Evolutionary conservation across 2,113 vertebrate genomes (phyloP).

Genomic region (Pogona vitticeps): DNA sequence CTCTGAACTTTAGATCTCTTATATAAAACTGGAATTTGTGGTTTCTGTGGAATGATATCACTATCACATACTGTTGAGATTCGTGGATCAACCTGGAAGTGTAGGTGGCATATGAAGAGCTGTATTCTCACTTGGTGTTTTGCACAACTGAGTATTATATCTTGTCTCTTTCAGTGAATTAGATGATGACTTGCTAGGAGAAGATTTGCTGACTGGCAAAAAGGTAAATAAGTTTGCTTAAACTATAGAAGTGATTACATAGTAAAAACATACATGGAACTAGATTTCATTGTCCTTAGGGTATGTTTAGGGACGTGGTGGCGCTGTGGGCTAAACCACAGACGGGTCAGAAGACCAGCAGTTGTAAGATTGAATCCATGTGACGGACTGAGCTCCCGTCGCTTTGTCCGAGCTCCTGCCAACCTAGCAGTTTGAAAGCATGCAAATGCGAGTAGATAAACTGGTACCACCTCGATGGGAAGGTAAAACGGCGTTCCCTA

Average conservation of each 20-base stretch:
- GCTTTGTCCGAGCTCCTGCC: no score
- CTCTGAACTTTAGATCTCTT: not conserved
- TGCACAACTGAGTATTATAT: not conserved
- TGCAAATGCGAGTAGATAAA: no score
- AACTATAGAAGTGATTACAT: not conserved
- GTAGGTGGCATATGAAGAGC: not conserved
- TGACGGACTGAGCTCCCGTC: no score
- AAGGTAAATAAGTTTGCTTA: constrained; percentile 81
- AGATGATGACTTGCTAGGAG: constrained; percentile 93
- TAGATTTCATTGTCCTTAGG: not conserved
- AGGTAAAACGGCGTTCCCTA: no score
- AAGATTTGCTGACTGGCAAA: constrained; percentile 90
- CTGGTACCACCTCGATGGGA: no score
- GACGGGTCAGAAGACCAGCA: no score
- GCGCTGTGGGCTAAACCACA: no score
- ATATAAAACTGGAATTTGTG: not conserved
- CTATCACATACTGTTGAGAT: not conserved
- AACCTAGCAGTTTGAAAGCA: no score
- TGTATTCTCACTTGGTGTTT: not conserved
- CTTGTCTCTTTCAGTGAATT: constrained; percentile 83
- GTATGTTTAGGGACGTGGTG: not conserved
- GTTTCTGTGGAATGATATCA: not conserved
- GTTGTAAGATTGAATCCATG: no score
- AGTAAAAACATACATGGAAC: not conserved
- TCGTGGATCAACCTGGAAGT: not conserved